Evolutionary conservation across 2,888 invertebrate species (phyloP).

Genomic region (Parascotia fuliginaria): DNA sequence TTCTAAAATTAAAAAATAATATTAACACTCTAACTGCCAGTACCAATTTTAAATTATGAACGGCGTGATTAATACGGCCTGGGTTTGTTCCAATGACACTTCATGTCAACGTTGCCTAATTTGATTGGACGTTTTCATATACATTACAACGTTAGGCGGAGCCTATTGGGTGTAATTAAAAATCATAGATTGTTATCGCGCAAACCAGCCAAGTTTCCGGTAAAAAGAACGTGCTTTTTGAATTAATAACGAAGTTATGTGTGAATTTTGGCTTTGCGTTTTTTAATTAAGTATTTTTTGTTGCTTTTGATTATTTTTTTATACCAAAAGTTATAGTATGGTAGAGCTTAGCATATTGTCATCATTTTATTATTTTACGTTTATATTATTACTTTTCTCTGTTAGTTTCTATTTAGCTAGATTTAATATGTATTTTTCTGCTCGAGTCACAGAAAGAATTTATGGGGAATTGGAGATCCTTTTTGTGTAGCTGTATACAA

Average conservation of each 20-base stretch:
- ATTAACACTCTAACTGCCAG: constrained; percentile 54
- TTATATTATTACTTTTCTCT: no score
- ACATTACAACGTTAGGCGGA: constrained; percentile 72
- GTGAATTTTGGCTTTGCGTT: constrained; percentile 33
- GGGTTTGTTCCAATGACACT: constrained; percentile 58
- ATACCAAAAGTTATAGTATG: no score
- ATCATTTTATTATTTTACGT: no score
- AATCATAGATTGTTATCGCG: constrained; percentile 74
- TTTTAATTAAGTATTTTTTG: constrained; percentile 22
- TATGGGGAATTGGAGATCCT: no score
- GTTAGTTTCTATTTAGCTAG: no score
- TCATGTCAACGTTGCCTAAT: constrained; percentile 74
- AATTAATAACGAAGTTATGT: constrained; percentile 33
- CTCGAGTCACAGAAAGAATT: no score
- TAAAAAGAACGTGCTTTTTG: constrained; percentile 30
- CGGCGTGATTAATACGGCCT: constrained; percentile 73
- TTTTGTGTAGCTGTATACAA: no score
- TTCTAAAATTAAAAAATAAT: constrained; percentile 41
- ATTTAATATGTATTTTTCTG: no score
- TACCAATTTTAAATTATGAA: constrained; percentile 49
- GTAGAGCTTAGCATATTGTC: no score
- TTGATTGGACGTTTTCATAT: constrained; percentile 82
- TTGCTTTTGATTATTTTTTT: background rate
- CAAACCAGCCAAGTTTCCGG: constrained; percentile 76
- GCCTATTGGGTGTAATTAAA: constrained; percentile 77